phyloP scores from a whole-genome alignment of 2,113 vertebrate species.

The Trichechus manatus region DNA sequence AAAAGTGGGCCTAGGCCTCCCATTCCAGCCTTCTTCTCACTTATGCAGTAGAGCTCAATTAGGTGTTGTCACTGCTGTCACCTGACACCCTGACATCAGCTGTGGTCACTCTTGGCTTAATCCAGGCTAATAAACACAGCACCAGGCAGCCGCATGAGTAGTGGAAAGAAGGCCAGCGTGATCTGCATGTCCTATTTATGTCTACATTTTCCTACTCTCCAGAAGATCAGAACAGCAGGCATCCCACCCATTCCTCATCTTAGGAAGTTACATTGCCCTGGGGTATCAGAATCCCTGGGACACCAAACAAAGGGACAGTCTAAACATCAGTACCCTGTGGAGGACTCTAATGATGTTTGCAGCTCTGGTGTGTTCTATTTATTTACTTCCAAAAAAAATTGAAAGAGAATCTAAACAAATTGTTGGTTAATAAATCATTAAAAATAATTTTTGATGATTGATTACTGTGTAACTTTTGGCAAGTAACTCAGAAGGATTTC shows the following conservation, averaged over 20 bases:
- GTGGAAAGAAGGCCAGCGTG: neutral
- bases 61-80: neutral
- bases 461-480: neutral
- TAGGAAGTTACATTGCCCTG: neutral
- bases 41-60: neutral
- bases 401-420: neutral
- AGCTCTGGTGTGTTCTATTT: neutral
- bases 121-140: neutral
- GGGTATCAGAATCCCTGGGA: neutral
- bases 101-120: neutral
- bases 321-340: neutral
- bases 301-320: neutral
- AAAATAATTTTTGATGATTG: neutral
- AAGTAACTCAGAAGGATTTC: constrained; percentile 42
- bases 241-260: neutral
- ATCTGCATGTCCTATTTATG: neutral
- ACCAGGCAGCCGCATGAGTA: neutral
- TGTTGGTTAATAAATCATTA: neutral
- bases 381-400: neutral
- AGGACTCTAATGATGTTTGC: neutral
- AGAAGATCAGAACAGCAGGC: neutral
- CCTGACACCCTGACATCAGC: neutral
- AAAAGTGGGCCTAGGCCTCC: neutral
- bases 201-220: neutral
- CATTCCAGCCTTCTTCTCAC: neutral